Conservation (phyloP, 2,113 vertebrate genomes). For the Manacus vitellinus region DNA sequence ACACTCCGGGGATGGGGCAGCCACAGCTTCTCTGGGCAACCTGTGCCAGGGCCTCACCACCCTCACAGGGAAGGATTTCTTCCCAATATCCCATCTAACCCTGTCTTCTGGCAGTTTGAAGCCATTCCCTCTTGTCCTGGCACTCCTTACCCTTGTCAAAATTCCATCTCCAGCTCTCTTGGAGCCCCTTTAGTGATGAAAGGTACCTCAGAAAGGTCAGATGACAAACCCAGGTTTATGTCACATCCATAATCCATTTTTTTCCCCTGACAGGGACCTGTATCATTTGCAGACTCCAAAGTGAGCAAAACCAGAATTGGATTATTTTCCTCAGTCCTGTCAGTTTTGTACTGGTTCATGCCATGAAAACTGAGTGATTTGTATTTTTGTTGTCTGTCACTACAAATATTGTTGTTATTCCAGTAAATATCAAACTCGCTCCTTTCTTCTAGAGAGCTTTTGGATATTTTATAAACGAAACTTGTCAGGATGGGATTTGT, state of each 20-base stretch:
- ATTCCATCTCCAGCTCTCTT: background rate
- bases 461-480: constrained; percentile 3
- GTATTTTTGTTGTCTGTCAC: background rate
- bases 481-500: background rate
- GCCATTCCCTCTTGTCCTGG: background rate
- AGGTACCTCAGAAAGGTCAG: background rate
- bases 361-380: background rate
- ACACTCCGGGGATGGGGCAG: background rate
- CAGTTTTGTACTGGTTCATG: background rate
- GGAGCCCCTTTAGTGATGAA: background rate
- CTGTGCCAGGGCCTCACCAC: background rate
- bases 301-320: background rate
- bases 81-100: rapidly evolving
- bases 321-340: background rate
- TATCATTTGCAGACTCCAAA: background rate
- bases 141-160: rapidly evolving
- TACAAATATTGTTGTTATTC: background rate
- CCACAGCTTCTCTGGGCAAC: background rate
- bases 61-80: rapidly evolving
- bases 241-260: background rate
- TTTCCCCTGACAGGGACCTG: background rate
- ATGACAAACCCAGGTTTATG: background rate
- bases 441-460: background rate
- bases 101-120: background rate
- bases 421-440: background rate